phyloP scores from a whole-genome alignment of 1,140 invertebrate genomes.

The Diabrotica undecimpunctata region DNA sequence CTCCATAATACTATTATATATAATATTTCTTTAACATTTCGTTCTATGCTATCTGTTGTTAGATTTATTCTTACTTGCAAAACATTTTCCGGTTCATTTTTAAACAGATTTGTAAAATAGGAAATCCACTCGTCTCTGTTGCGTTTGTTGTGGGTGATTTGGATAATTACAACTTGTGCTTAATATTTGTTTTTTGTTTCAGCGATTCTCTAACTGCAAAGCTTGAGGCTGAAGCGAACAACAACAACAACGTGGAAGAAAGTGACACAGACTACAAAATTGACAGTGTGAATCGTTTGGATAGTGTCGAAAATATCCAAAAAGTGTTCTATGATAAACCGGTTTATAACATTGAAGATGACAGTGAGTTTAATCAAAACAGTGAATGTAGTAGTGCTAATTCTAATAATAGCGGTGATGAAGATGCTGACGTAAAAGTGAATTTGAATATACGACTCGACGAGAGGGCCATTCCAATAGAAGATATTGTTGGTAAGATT shows the following conservation, averaged over 20 bases:
- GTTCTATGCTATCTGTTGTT: no score
- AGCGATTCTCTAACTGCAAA: conserved; percentile 29
- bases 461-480: conserved; percentile 19
- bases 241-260: conserved; percentile 34
- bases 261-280: conserved; percentile 38
- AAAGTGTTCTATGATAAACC: conserved; percentile 60
- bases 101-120: no score
- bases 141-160: no score
- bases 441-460: conserved; percentile 34
- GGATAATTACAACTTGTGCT: neutral
- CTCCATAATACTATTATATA: no score
- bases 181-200: neutral
- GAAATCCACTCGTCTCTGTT: no score
- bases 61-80: no score
- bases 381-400: conserved; percentile 32
- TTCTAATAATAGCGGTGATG: conserved; percentile 33
- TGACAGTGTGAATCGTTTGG: conserved; percentile 55
- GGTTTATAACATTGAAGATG: conserved; percentile 51
- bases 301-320: conserved; percentile 51
- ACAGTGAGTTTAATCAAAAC: conserved; percentile 15
- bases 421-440: conserved; percentile 31
- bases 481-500: conserved; percentile 17
- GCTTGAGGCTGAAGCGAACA: conserved; percentile 35
- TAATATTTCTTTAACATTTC: no score
- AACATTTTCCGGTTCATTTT: no score